Base-by-base conservation (phyloP, 2,113 vertebrate genomes). In the Rhinoderma darwinii region DNA sequence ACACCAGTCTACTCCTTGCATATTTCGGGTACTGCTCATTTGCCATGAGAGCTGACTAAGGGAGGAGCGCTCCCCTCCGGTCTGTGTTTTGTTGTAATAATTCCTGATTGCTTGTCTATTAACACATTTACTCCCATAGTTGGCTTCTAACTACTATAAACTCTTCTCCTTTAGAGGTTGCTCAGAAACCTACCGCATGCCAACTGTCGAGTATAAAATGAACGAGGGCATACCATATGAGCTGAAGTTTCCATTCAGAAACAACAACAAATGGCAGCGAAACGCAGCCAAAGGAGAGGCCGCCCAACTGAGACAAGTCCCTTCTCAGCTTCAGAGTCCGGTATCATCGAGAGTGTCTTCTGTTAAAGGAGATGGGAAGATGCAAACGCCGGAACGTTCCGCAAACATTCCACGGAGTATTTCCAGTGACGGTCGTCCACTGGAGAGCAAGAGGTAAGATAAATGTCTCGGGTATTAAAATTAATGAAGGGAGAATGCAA, bases 171-270 rank as follows among this genome's bases (percentile, higher is more conserved):
- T 44, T 89, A 99, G 97, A 94, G 97, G 97, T 89, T 97, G 95
- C 91, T 97, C 97, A 0, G 97, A 99, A 94, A 96, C 96, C 85
- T 97, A 97, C 91, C 97, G 97, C 89, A 94, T 97, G 96, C 97
- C 97, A 1, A 94, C 97, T 70, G 96, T 98, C 94, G 97, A 99
- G 88, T 99, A 98, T 92, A 98, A 98, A 90, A 94, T 97, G 92
- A 97, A 97, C 17, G 97, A 98, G 88, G 96, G 96, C 39, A 95
- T 97, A 92, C 91, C 97, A 0, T 99, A 97, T 0, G 97, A 99
- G 56, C 94, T 98, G 90, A 99, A 98, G 92, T 97, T 98, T 89
- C 97, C 97, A 41, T 97, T 98, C 93, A 94, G 97, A 89, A 98
- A 95, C 93, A 96, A 96, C 11, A 96, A 93, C 90, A 99, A 98